These are phyloP conservation scores for Fregetta grallaria DNA, from an alignment of 2,113 vertebrate species.

Conservation along the genomic window DNA sequence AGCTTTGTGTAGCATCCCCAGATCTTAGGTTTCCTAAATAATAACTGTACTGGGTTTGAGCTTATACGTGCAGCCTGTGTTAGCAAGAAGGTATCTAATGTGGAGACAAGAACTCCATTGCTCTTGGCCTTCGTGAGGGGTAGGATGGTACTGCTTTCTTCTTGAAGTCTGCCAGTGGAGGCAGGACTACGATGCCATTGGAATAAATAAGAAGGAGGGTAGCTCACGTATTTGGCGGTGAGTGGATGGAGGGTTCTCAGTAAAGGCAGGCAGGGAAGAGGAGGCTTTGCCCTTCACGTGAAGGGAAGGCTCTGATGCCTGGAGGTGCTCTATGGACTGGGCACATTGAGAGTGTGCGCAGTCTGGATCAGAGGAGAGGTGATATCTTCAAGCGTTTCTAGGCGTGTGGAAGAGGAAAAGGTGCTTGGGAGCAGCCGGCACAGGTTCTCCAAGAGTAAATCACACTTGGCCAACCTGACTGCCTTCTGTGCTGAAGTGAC, in stretches of 20 bases:
- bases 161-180: neutral
- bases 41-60: neutral
- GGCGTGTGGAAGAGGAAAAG: neutral
- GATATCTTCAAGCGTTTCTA: neutral
- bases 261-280: neutral
- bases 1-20: neutral
- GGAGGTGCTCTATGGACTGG: neutral
- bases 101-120: neutral
- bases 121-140: neutral
- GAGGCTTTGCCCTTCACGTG: neutral
- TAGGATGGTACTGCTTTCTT: neutral
- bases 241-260: neutral
- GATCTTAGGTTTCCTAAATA: neutral
- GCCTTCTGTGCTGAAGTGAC: neutral
- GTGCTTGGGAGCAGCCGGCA: neutral
- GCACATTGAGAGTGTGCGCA: accelerated
- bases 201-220: neutral
- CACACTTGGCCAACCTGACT: neutral
- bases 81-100: neutral
- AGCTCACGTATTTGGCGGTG: neutral
- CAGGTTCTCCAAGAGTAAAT: neutral
- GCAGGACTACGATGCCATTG: neutral
- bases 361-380: neutral
- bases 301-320: neutral
- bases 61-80: neutral